Evolutionary conservation across 2,113 vertebrate species (phyloP), one percentile per base, ranked within the genome.

Genomic region (Heterotis niloticus): DNA sequence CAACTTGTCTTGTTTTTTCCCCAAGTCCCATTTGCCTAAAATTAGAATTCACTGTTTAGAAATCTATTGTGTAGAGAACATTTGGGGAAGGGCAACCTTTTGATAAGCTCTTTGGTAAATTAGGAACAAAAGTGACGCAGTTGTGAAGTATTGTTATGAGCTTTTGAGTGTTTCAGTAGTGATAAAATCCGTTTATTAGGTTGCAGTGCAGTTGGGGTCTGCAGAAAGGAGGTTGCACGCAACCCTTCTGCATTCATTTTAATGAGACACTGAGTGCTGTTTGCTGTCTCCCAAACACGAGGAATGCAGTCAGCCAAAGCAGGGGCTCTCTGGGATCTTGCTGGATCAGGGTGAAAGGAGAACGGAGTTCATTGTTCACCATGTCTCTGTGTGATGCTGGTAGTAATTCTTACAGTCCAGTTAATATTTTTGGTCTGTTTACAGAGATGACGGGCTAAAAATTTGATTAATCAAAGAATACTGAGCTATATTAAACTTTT

Each of bases 311-410:
- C 78, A 68, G 82, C 26, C 82, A 66, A 71, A 69, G 66, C 73
- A 66, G 67, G 20, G 81, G 75, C 83, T 81, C 76, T 77, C 67
- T 78, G 83, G 84, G 83, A 87, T 82, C 81, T 85, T 83, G 83
- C 80, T 26, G 71, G 34, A 74, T 71, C 67, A 76, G 59, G 71
- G 62, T 79, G 66, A 71, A 82, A 81, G 75, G 83, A 79, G 83
- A 83, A 83, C 73, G 0, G 78, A 80, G 84, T 86, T 85, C 75
- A 82, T 84, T 86, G 83, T 87, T 86, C 81, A 82, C 71, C 52
- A 75, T 76, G 75, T 74, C 79, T 83, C 78, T 76, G 76, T 84
- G 80, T 74, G 77, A 78, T 60, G 78, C 34, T 81, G 80, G 81
- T 81, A 67, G 82, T 81, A 82, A 81, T 81, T 78, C 81, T 81